Base-by-base conservation (phyloP, 2,888 invertebrate genomes). In the Caenorhabditis uteleia region DNA sequence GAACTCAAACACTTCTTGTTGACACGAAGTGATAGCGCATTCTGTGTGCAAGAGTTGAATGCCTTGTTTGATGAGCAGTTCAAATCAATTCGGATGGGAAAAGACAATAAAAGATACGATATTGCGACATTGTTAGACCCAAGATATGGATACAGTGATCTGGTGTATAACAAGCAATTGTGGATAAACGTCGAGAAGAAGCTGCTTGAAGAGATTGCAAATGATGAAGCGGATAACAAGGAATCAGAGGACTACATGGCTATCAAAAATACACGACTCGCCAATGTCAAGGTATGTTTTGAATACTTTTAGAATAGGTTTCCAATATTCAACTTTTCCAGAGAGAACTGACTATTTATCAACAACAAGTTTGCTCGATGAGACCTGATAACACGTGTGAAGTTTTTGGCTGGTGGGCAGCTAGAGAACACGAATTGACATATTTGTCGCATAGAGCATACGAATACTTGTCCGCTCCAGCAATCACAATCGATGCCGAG, bases 401-500 rank as follows among this genome's bases (percentile, higher is more conserved):
- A 16, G 40, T 49, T 16, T 49, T 54, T 16, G 1, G 6, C 1
- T 61, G 61, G 61, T 61, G 61, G 61, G 34, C 42, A 16, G 14
- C 12, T 7, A 39, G 40, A 14, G 27, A 40, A 8, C n/a, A 8
- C 3, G 36, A 55, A n/a, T 16, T 61, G 40, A 29, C 26, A 2
- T 26, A 45, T 12, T 18, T 61, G n/a, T 26, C 25, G 1, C 34
- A 45, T 6, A 36, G 50, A n/a, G 38, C 61, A 10, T 21, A 51
- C 2, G 62, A 62, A 21, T 46, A 40, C 31, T 25, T 62, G 12
- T 56, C 62, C 0, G 36, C 47, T 21, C 62, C 62, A 10, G 62
- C 62, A 4, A 51, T 56, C 3, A 12, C 48, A 2, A 38, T 62
- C 12, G 48, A 51, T 26, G 27, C 51, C 1, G 31, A 33, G 7